Evolutionary conservation across 92 coral and sea anemone genomes (phyloP).

Genomic region (Pocillopora meandrina): DNA sequence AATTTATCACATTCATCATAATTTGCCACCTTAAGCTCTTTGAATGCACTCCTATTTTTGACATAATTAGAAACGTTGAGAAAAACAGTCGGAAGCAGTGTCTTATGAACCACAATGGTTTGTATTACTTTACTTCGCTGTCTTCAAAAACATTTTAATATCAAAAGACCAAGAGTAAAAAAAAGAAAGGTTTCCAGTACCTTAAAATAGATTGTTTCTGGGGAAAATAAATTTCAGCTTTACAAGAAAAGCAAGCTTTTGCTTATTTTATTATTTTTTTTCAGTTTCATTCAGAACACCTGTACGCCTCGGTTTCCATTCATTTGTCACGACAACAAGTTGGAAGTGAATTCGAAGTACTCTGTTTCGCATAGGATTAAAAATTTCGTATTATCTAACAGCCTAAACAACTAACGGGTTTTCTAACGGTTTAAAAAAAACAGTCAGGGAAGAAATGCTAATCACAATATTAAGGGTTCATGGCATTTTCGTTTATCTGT

Average conservation of each 20-base stretch:
- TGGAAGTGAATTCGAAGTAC: neutral
- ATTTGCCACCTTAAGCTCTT: neutral
- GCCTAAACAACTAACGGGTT: neutral
- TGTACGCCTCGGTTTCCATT: neutral
- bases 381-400: neutral
- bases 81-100: neutral
- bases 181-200: neutral
- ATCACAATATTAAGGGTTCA: neutral
- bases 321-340: neutral
- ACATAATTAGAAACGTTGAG: neutral
- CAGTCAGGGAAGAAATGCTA: neutral
- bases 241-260: neutral
- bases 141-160: neutral
- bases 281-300: neutral
- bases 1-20: conserved; percentile 18
- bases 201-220: too few relatives aligned
- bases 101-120: too few relatives aligned
- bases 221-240: neutral
- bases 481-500: neutral
- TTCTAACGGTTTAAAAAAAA: neutral
- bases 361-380: neutral
- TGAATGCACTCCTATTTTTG: neutral
- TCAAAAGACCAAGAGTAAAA: neutral
- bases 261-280: neutral
- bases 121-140: neutral